Conservation (phyloP, 2,113 vertebrate genomes). For the sheep (Ovis aries) region ARS-UI_Ramb_v3.0 NC_056080.1:38011501-38012000, state of each 20-base stretch:
- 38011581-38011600: not conserved
- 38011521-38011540: not conserved
- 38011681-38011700: not conserved
- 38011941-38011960: not conserved
- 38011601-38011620: not conserved
- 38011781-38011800: not conserved
- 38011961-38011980: conserved; percentile 36
- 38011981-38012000: conserved; percentile 19
- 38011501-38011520: not conserved
- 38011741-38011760: not conserved
- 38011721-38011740: not conserved
- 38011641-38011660: not conserved
- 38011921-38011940: not conserved
- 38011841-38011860: not conserved
- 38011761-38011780: not conserved
- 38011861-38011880: not conserved
- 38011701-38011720: not conserved
- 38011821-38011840: not conserved
- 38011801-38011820: not conserved
- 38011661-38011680: not conserved
- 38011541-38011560: not conserved
- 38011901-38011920: not conserved
- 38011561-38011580: not conserved
- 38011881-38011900: not conserved
- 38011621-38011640: accelerated